Evolutionary conservation across 2,888 invertebrate species (phyloP), one percentile per base, ranked within the genome.

Genomic region (Trimorus sp.): DNA sequence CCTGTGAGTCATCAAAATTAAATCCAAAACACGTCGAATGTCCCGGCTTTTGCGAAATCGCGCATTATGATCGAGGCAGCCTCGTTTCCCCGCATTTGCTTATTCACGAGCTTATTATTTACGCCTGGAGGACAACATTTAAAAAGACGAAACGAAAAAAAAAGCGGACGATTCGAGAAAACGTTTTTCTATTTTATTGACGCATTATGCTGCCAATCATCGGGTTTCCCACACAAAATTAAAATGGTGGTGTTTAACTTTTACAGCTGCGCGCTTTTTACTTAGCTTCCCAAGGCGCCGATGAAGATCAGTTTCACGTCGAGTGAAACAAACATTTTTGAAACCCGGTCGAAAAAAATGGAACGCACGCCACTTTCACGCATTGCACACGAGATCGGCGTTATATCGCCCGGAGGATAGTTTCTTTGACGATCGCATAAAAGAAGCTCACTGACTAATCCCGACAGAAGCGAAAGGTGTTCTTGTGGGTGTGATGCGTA

Each of bases 371-470:
- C 58, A 68, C 76, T 76, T 76, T 76, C 66, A 66, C 59, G 75
- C 66, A 56, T 75, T 66, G 75, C 66, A 66, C 4, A 65, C 58
- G 65, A 65, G 56, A 56, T 58, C 7, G 58, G 59, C 49, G 37
- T 65, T 74, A 51, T 37, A 73, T 63, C n/a, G 66, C 74, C 15
- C 37, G 26, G 16, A 60, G 68, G 60, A 54, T 5, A 68, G 53
- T 76, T 69, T 70, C 66, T 79, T 68, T 73, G 66, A 73, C 38
- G 73, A 62, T 37, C 59, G 14, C 48, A 54, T 54, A 51, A 71
- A 54, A 79, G 73, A 79, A 71, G 62, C 65, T 38, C 75, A n/a
- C 42, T 56, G 60, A 79, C 66, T 66, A 56, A 79, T 73, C 56
- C 16, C 26, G 16, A 36, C 42, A 70, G 68, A 79, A 73, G 78